Evolutionary conservation across 1,140 invertebrate species (phyloP), one percentile per base, ranked within the genome.

Genomic region (Geopemphigus sp.): DNA sequence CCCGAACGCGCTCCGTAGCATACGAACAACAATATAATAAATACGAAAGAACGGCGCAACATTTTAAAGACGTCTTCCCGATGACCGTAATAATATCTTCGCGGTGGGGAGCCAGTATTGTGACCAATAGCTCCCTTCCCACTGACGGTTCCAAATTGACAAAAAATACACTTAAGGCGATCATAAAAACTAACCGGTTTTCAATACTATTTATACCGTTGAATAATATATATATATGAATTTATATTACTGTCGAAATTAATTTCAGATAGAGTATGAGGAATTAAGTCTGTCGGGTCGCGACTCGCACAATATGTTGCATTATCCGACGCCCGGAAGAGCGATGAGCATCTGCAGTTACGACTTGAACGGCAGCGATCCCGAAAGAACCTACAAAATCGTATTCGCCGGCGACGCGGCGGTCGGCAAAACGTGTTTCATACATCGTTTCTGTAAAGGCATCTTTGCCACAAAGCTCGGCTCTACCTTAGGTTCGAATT

Each of bases 381-480:
- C 89, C 14, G 89, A 90, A 54, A 83, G 89, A 68, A 89, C 90
- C 50, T 91, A 88, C 83, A 90, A 90, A 84, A 87, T 91, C 5
- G 89, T 92, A 10, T 87, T 92, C 78, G 89, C 89, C 45, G 90
- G 90, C 0, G 91, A 92, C 84, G 89, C 91, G 0, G 88, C 89
- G 15, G 90, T 92, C 1, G 90, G 90, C 17, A 92, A 92, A 84
- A 89, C 89, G 5, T 89, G 89, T 81, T 90, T 92, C 82, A 90
- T 91, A 56, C 87, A 89, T 83, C 83, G 90, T 45, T 86, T 91
- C 19, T 89, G 89, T 82, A 89, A 90, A 83, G 89, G 89, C 22
- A 85, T 87, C 57, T 92, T 91, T 84, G 84, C 87, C 5, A 85
- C 84, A 26, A 88, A 88, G 81, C 85, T 90, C 53, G 89, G 87